phyloP scores from a whole-genome alignment of 2,113 vertebrate species.

The Athene noctua region DNA sequence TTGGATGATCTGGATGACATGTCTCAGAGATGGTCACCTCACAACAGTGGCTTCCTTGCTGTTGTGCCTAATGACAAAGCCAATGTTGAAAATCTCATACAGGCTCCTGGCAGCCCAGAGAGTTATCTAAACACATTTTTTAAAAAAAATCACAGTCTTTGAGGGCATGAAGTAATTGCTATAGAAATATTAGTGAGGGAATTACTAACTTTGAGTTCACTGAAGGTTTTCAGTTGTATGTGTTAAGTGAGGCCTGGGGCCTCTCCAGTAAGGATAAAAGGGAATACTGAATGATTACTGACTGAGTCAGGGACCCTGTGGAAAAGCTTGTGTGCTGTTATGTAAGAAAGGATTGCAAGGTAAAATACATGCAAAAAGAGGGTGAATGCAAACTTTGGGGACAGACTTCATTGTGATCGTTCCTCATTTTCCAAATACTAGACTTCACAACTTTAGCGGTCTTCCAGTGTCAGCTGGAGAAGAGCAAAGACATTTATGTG shows the following conservation, averaged over 20 bases:
- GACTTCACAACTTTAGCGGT: not conserved
- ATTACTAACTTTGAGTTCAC: not conserved
- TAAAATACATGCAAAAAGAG: not conserved
- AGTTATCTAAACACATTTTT: not conserved
- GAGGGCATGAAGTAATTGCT: not conserved
- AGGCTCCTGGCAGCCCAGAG: not conserved
- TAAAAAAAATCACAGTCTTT: not conserved
- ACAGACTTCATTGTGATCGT: not conserved
- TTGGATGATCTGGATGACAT: not conserved
- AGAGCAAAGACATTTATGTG: not conserved
- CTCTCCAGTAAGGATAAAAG: not conserved
- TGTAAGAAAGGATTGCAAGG: not conserved
- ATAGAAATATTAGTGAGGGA: not conserved
- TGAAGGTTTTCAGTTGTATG: not conserved
- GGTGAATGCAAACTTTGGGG: not conserved
- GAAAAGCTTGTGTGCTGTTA: not conserved
- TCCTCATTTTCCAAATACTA: not conserved
- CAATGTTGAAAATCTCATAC: not conserved
- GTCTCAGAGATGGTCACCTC: accelerated
- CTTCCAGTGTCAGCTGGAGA: not conserved
- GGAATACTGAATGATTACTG: not conserved
- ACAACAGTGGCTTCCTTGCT: not conserved
- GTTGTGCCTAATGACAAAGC: not conserved
- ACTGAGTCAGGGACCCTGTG: not conserved
- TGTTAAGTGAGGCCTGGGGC: not conserved